A percentile compares a stretch with the other conserved stretches of the same genome.
phyloP scores from a whole-genome alignment of 1,140 invertebrate genomes.

The Fopius arisanus region DNA sequence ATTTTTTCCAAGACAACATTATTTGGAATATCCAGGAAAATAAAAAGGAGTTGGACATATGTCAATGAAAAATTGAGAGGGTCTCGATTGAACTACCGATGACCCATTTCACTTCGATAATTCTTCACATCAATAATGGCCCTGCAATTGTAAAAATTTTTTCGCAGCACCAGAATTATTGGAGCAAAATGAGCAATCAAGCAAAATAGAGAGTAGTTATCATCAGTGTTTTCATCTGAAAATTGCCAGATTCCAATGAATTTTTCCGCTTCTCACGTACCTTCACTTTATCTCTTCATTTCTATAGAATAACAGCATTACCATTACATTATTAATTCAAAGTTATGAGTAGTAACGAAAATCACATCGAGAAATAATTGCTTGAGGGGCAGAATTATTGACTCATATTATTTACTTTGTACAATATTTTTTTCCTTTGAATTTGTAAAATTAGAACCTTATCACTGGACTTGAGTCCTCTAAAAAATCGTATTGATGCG shows the following conservation, averaged over 20 bases:
- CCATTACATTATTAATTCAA: neutral
- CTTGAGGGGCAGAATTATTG: neutral
- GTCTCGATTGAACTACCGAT: too few species aligned
- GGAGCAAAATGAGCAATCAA: too few species aligned
- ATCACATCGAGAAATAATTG: neutral
- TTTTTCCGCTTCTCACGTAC: neutral
- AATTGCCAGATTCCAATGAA: too few species aligned
- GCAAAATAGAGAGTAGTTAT: too few species aligned
- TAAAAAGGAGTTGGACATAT: neutral
- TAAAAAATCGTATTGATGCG: slow-evolving; percentile 3
- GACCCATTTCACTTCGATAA: too few species aligned
- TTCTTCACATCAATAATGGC: too few species aligned
- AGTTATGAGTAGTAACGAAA: neutral
- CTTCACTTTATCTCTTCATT: neutral
- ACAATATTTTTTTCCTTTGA: neutral
- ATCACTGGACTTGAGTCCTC: neutral
- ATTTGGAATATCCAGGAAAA: neutral
- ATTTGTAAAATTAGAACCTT: slow-evolving; percentile 15
- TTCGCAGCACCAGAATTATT: too few species aligned
- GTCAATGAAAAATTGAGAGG: too few species aligned
- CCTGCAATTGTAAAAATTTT: too few species aligned
- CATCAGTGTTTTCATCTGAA: too few species aligned
- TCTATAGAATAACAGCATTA: neutral
- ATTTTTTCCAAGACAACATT: neutral
- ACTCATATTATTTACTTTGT: slow-evolving; percentile 2